Percentiles rank a stretch among this genome's conserved stretches.
phyloP scores from a whole-genome alignment of 1,140 invertebrate species.

The Drosophila parabipectinata region DNA sequence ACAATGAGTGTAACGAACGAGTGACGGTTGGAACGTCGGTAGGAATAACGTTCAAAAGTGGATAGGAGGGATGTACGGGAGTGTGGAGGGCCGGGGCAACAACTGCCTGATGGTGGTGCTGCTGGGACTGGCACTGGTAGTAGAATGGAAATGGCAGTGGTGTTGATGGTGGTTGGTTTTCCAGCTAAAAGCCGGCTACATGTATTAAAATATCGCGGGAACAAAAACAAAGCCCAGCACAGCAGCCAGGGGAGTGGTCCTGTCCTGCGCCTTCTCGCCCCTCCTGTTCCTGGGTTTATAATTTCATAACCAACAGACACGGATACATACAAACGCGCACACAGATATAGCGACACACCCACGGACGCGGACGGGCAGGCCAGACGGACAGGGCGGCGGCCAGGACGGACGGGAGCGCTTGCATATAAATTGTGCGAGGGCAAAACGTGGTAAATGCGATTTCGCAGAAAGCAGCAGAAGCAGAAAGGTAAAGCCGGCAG shows the following conservation, averaged over 20 bases:
- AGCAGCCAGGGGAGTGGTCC: constrained; percentile 54
- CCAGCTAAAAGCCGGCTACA: constrained; percentile 60
- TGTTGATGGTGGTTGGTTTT: constrained; percentile 54
- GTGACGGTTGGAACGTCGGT: constrained; percentile 44
- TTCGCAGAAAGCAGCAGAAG: constrained; percentile 37
- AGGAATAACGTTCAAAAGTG: constrained; percentile 56
- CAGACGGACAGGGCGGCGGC: neutral
- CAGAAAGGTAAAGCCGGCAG: constrained; percentile 56
- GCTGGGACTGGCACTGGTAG: constrained; percentile 12
- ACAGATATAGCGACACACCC: constrained; percentile 14
- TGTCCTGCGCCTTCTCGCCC: constrained; percentile 17
- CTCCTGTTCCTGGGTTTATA: constrained; percentile 55
- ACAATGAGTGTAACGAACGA: constrained; percentile 47
- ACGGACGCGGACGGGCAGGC: constrained; percentile 18
- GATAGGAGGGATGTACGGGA: constrained; percentile 6
- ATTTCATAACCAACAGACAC: constrained; percentile 64
- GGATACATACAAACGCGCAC: constrained; percentile 28
- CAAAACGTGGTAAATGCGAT: constrained; percentile 60
- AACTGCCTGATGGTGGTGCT: constrained; percentile 43
- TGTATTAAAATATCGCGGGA: constrained; percentile 61
- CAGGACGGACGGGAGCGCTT: constrained; percentile 22
- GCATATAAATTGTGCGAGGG: constrained; percentile 61
- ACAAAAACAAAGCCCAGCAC: constrained; percentile 54
- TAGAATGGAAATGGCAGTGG: neutral
- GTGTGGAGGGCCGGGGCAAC: constrained; percentile 9